phyloP scores from a whole-genome alignment of 1,140 invertebrate genomes.

The Pachyrhynchus sulphureomaculatus region DNA sequence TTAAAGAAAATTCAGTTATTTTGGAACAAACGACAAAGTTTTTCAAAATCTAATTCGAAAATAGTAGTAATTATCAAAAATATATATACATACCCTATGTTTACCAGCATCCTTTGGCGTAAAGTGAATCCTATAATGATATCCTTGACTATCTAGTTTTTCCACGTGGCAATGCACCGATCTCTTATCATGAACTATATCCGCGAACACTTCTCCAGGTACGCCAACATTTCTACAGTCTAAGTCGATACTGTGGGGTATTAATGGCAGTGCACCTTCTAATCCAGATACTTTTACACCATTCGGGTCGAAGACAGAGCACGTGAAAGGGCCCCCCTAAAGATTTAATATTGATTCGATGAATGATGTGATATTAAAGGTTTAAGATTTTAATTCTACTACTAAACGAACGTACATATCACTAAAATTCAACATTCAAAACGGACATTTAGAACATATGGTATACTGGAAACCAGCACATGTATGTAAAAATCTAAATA shows the following conservation, averaged over 20 bases:
- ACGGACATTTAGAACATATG: no score
- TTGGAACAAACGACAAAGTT: no score
- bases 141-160: constrained; percentile 65
- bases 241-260: constrained; percentile 73
- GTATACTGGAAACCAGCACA: no score
- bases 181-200: constrained; percentile 82
- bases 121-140: constrained; percentile 80
- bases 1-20: no score
- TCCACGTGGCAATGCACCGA: constrained; percentile 83
- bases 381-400: no score
- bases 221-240: constrained; percentile 79
- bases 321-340: constrained; percentile 90
- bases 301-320: constrained; percentile 94
- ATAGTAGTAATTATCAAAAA: neutral
- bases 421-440: no score
- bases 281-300: constrained; percentile 74
- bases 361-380: constrained; percentile 1
- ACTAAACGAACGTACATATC: no score
- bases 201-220: constrained; percentile 82
- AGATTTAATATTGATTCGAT: neutral
- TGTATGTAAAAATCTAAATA: no score
- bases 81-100: constrained; percentile 64
- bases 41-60: no score
- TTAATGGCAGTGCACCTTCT: constrained; percentile 76
- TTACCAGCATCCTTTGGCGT: constrained; percentile 87